Base-by-base conservation (phyloP, 2,113 vertebrate species). In the Nyctereutes procyonoides region DNA sequence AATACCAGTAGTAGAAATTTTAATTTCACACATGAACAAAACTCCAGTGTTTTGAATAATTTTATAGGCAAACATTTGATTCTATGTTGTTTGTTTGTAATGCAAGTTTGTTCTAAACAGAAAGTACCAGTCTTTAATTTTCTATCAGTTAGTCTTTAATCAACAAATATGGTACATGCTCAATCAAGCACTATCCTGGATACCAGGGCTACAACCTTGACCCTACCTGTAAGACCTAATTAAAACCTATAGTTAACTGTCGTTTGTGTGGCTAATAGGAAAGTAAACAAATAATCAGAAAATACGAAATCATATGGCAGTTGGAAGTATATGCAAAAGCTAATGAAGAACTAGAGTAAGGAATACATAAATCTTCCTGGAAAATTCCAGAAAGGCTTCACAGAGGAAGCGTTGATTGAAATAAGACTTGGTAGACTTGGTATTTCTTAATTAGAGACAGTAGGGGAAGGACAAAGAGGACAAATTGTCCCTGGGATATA, bases 21-120 rank as follows among this genome's bases (percentile, higher is more conserved):
- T 73, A 93, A 96, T 74, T 94, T 92, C 67, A 88, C 32, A 60
- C 10, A 56, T 62, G 56, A 90, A 26, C 24, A 48, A 76, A 51
- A 76, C 73, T 51, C 86, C 17, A 43, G 13, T 30, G 15, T 80
- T 90, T 88, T 84, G 51, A 93, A 48, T 90, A 93, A 90, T 90
- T 94, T 93, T 58, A 85, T 58, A 63, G 32, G 62, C 2, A 69
- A 63, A 94, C 6, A 73, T 43, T 69, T 79, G 53, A 88, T 55
- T 67, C 30, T 19, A 35, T 53, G 13, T 43, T 62, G 2, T 35
- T 17, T 94, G 9, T 80, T 82, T 91, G 11, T 60, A 63, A 93
- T n/a, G 1, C 0, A 35, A 22, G 28, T 85, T 95, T 95, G 35
- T 76, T 93, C 32, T 93, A 58, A 79, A 62, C 16, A 28, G 53